These are phyloP conservation scores for Steinernema hermaphroditum DNA, from an alignment of 2,888 invertebrate species.

Conservation along the genomic window DNA sequence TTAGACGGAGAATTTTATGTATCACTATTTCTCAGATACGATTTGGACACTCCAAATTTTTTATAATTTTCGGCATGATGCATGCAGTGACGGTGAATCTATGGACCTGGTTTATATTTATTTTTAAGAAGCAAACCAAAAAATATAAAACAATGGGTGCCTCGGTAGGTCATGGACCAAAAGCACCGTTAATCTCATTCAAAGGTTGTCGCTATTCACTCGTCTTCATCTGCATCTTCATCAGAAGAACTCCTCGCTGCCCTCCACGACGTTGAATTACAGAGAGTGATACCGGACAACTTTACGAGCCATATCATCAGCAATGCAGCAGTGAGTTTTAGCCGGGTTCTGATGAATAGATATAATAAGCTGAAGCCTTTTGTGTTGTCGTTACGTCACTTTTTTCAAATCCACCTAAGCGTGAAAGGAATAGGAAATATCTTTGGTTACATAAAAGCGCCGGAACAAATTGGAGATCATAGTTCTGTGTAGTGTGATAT, in stretches of 20 bases:
- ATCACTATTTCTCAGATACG: constrained; percentile 26
- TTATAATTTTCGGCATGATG: constrained; percentile 42
- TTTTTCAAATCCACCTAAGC: too few species aligned
- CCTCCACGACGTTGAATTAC: not conserved
- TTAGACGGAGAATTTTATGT: not conserved
- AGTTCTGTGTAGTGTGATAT: too few species aligned
- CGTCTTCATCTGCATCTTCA: not conserved
- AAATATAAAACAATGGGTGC: constrained; percentile 16
- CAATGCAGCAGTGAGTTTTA: not conserved
- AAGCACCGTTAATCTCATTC: too few species aligned
- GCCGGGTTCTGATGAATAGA: too few species aligned
- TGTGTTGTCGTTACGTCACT: too few species aligned
- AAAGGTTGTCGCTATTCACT: not conserved
- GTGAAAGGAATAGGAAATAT: too few species aligned
- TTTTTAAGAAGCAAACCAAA: constrained; percentile 27
- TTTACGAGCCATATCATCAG: not conserved
- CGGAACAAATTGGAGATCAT: too few species aligned
- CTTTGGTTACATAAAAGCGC: too few species aligned
- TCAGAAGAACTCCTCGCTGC: not conserved
- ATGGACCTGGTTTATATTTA: constrained; percentile 41
- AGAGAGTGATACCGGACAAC: not conserved
- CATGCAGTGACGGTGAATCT: constrained; percentile 40
- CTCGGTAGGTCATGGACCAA: not conserved
- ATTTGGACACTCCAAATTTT: constrained; percentile 36
- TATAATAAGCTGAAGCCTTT: too few species aligned